phyloP scores from a whole-genome alignment of 2,113 vertebrate genomes.

The Ranitomeya variabilis region DNA sequence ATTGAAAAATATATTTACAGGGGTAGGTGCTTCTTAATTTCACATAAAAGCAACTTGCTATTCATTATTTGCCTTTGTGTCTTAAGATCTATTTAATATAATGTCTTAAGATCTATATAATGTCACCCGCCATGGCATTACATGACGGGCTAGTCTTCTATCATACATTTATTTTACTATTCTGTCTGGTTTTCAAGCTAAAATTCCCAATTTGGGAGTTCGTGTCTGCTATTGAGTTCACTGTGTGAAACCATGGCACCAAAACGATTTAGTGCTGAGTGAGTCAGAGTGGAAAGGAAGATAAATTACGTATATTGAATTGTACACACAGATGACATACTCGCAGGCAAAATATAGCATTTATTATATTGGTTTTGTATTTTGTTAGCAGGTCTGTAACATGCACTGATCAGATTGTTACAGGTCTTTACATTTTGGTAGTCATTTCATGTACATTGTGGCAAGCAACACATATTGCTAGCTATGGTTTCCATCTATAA shows the following conservation, averaged over 20 bases:
- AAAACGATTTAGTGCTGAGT: background rate
- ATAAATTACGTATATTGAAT: background rate
- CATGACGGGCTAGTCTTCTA: background rate
- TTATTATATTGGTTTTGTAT: background rate
- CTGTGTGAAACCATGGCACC: background rate
- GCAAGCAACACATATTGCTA: too few species aligned
- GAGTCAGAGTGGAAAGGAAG: conserved; percentile 6
- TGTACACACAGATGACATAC: background rate
- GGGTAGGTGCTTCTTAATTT: too few species aligned
- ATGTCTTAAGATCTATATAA: background rate
- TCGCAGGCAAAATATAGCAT: background rate
- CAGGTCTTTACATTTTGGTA: too few species aligned
- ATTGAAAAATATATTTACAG: too few species aligned
- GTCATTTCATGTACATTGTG: too few species aligned
- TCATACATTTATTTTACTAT: background rate
- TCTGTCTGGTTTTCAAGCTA: background rate
- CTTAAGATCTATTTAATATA: too few species aligned
- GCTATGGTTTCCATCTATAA: too few species aligned
- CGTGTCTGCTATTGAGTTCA: background rate
- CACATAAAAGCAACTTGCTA: too few species aligned
- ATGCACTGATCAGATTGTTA: too few species aligned
- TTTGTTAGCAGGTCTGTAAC: too few species aligned
- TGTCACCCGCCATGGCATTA: background rate
- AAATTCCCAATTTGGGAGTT: background rate
- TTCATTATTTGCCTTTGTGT: too few species aligned